Conservation (phyloP, 2,797 vertebrate genomes). For the Uromys caudimaculatus region DNA sequence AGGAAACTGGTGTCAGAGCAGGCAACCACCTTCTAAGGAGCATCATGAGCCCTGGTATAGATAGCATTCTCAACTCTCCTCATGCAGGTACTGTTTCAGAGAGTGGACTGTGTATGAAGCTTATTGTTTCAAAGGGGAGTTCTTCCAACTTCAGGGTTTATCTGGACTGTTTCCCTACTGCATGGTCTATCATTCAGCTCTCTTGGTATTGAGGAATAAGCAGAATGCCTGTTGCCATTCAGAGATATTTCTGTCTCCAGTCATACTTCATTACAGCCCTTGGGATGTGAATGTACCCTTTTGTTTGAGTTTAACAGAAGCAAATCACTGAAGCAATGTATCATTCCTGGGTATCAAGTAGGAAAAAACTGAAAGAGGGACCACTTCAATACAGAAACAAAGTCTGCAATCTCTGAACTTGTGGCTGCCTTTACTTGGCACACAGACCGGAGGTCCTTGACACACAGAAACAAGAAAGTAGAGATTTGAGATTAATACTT, state of each 20-base stretch:
- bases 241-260: background rate
- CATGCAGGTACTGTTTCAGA: background rate
- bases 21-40: background rate
- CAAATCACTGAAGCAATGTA: background rate
- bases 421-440: background rate
- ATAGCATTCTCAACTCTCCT: accelerated
- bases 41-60: background rate
- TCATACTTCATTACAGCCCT: background rate
- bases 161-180: background rate
- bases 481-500: background rate
- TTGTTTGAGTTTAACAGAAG: background rate
- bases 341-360: background rate
- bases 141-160: background rate
- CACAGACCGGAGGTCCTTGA: background rate
- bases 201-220: background rate
- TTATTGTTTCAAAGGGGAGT: background rate
- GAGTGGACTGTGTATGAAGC: background rate
- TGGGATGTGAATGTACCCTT: background rate
- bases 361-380: background rate
- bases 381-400: background rate
- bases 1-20: background rate
- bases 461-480: background rate
- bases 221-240: background rate
- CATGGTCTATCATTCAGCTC: background rate
- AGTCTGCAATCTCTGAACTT: background rate